phyloP scores from a whole-genome alignment of 1,140 invertebrate species.

The Platyscapa corneri region DNA sequence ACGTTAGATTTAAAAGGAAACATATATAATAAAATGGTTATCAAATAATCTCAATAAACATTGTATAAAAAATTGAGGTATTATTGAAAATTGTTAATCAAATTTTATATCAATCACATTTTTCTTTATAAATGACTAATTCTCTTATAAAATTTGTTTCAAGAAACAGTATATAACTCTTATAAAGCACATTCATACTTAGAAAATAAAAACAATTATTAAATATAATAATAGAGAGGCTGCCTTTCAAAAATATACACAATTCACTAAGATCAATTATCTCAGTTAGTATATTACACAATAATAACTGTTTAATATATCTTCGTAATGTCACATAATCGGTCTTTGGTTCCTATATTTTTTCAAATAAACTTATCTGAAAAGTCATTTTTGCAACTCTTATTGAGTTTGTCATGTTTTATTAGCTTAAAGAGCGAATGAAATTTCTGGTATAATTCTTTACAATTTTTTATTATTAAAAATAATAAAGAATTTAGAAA shows the following conservation, averaged over 20 bases:
- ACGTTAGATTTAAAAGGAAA: no score
- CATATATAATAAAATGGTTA: no score
- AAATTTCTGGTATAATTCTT: background rate
- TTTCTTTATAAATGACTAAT: no score
- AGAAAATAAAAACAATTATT: no score
- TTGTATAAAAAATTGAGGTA: no score
- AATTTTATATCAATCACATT: background rate
- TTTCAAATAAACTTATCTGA: background rate
- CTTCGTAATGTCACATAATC: slow-evolving; percentile 44
- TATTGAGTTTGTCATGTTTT: background rate
- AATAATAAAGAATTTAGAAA: background rate
- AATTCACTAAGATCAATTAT: slow-evolving; percentile 5
- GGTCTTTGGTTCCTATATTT: no score
- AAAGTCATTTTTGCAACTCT: background rate
- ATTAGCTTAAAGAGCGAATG: background rate
- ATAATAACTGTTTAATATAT: background rate
- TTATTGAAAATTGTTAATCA: no score
- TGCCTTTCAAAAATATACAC: background rate
- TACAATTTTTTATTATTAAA: background rate
- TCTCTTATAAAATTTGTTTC: no score
- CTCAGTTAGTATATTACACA: background rate
- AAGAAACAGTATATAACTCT: no score
- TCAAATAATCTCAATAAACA: no score
- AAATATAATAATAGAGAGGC: no score
- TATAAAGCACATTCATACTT: slow-evolving; percentile 42